Evolutionary conservation across 2,888 invertebrate species (phyloP).

Genomic region (Eupithecia vulgata): DNA sequence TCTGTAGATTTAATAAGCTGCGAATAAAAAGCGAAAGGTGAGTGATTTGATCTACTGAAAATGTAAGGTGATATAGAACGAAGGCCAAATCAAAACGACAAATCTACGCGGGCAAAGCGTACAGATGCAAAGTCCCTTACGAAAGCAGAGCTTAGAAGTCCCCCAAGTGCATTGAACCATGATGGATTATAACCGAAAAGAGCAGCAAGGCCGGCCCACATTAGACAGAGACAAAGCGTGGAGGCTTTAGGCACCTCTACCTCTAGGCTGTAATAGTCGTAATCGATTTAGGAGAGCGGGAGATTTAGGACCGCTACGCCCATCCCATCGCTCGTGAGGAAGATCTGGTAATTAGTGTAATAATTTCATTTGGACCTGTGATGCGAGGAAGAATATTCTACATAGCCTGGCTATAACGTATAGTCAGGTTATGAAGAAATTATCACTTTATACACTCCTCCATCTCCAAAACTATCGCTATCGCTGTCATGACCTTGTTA

Average conservation of each 20-base stretch:
- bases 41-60: background rate
- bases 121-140: constrained; percentile 34
- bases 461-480: too few species aligned
- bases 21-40: background rate
- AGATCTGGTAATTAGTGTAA: constrained; percentile 80
- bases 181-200: constrained; percentile 75
- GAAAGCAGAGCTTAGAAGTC: constrained; percentile 54
- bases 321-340: constrained; percentile 68
- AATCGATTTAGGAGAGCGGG: constrained; percentile 78
- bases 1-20: background rate
- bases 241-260: constrained; percentile 64
- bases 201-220: constrained; percentile 72
- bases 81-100: background rate
- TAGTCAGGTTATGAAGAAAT: too few species aligned
- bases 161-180: constrained; percentile 74
- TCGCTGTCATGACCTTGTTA: too few species aligned
- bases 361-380: constrained; percentile 72
- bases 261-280: constrained; percentile 63
- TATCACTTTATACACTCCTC: too few species aligned
- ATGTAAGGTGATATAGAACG: background rate
- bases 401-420: background rate
- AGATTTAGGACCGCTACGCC: constrained; percentile 76
- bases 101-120: background rate
- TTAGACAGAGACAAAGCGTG: constrained; percentile 78
- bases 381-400: background rate